Conservation (phyloP, 2,888 invertebrate genomes). For the Epiblema foenella region DNA sequence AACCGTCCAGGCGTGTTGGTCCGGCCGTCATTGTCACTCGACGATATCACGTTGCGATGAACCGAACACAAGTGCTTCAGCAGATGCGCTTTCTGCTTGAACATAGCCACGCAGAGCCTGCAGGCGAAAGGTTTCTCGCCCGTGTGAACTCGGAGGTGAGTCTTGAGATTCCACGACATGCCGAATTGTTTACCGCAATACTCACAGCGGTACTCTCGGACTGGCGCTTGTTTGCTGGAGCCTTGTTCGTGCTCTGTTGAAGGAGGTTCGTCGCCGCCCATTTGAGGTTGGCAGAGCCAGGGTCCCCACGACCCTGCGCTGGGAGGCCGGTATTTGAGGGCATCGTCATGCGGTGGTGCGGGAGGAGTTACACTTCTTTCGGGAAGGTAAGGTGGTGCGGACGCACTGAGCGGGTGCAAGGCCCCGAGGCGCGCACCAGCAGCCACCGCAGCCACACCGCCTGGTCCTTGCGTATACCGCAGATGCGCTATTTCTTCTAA, state of each 20-base stretch:
- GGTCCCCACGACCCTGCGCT: slow-evolving; percentile 90
- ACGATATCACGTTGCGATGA: slow-evolving; percentile 94
- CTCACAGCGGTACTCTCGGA: slow-evolving; percentile 94
- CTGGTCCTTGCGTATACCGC: slow-evolving; percentile 86
- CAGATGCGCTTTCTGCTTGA: slow-evolving; percentile 95
- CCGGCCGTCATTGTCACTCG: slow-evolving; percentile 89
- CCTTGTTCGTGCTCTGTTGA: slow-evolving; percentile 82
- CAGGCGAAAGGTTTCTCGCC: slow-evolving; percentile 96
- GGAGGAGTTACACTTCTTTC: slow-evolving; percentile 87
- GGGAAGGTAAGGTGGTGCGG: slow-evolving; percentile 89
- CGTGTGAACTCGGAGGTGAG: slow-evolving; percentile 94
- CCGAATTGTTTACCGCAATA: slow-evolving; percentile 96
- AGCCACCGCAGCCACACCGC: slow-evolving; percentile 85
- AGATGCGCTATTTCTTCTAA: slow-evolving; percentile 88
- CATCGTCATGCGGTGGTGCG: slow-evolving; percentile 83
- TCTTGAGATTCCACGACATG: slow-evolving; percentile 97
- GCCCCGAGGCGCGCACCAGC: slow-evolving; percentile 80
- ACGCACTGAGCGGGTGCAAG: slow-evolving; percentile 88
- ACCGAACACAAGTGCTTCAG: slow-evolving; percentile 95
- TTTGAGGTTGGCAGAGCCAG: slow-evolving; percentile 88
- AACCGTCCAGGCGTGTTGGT: slow-evolving; percentile 88
- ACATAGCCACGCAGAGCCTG: slow-evolving; percentile 95
- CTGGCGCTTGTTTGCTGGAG: slow-evolving; percentile 86
- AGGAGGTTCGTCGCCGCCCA: slow-evolving; percentile 81
- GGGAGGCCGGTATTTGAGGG: slow-evolving; percentile 87